Evolutionary conservation across 1,140 invertebrate species (phyloP).

Genomic region (Laupala kohalensis): DNA sequence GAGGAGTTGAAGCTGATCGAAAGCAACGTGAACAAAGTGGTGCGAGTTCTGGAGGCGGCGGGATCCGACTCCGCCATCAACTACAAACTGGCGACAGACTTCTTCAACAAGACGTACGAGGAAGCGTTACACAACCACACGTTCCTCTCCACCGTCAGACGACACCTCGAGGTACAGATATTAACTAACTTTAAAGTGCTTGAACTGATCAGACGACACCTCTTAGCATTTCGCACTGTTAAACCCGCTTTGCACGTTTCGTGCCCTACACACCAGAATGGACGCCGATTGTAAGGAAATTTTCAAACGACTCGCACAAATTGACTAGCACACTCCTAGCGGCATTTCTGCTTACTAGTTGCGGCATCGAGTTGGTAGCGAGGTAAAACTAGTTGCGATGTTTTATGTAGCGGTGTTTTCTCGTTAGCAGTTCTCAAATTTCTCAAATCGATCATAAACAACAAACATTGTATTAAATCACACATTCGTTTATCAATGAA

Average conservation of each 20-base stretch:
- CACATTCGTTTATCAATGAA: too few species aligned
- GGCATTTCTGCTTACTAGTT: too few species aligned
- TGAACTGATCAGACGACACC: too few species aligned
- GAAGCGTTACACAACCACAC: slow-evolving; percentile 73
- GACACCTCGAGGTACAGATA: slow-evolving; percentile 66
- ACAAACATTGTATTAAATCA: too few species aligned
- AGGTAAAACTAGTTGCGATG: neutral
- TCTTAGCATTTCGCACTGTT: too few species aligned
- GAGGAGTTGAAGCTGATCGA: slow-evolving; percentile 65
- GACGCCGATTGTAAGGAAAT: neutral
- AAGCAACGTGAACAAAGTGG: slow-evolving; percentile 39
- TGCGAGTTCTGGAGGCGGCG: slow-evolving; percentile 36
- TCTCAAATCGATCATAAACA: too few species aligned
- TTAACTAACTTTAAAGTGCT: too few species aligned
- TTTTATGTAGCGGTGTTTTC: neutral
- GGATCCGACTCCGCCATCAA: slow-evolving; percentile 32
- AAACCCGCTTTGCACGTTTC: too few species aligned
- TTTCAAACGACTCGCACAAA: neutral
- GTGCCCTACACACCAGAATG: too few species aligned
- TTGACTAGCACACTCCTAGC: too few species aligned
- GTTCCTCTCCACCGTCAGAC: slow-evolving; percentile 64
- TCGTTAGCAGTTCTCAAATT: neutral
- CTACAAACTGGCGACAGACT: slow-evolving; percentile 38
- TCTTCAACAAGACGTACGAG: slow-evolving; percentile 53
- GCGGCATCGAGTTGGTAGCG: neutral